These are phyloP conservation scores for Dinocampus coccinellae DNA, from an alignment of 2,888 invertebrate genomes.

Conservation along the genomic window DNA sequence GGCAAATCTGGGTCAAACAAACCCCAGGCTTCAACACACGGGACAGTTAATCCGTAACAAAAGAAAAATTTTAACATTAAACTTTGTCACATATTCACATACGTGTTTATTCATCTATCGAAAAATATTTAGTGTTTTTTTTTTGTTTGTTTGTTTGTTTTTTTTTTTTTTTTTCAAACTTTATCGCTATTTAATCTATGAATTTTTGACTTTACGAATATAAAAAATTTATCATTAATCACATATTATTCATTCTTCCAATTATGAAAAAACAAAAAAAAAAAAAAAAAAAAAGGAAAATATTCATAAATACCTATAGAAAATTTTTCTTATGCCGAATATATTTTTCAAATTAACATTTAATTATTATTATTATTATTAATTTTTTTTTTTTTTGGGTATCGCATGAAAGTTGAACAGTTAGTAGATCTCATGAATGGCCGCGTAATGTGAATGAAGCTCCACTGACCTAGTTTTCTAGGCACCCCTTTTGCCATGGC, in stretches of 20 bases:
- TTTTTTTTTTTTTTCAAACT: too few relatives aligned
- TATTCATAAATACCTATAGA: too few relatives aligned
- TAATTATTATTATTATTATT: too few relatives aligned
- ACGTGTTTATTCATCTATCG: not conserved
- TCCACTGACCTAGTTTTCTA: slow-evolving; percentile 67
- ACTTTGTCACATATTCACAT: slow-evolving; percentile 2
- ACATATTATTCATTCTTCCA: too few relatives aligned
- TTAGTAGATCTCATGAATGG: slow-evolving; percentile 69
- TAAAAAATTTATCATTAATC: too few relatives aligned
- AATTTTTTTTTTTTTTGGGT: slow-evolving; percentile 34
- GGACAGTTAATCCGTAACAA: slow-evolving; percentile 67
- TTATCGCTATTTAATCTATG: too few relatives aligned
- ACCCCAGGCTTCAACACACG: slow-evolving; percentile 74
- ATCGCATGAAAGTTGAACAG: slow-evolving; percentile 60
- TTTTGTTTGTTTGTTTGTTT: too few relatives aligned
- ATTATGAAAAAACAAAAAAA: too few relatives aligned
- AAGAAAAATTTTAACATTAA: slow-evolving; percentile 57
- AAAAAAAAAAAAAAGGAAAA: too few relatives aligned
- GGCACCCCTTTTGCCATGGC: slow-evolving; percentile 51
- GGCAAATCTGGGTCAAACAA: slow-evolving; percentile 78
- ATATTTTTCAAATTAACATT: too few relatives aligned
- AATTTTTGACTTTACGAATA: too few relatives aligned
- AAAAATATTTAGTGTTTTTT: not conserved
- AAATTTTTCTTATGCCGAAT: too few relatives aligned
- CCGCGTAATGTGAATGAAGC: slow-evolving; percentile 70